Percentiles rank a stretch among this genome's conserved stretches.
phyloP scores from a whole-genome alignment of 2,113 vertebrate genomes.

The Eptesicus fuscus region DNA sequence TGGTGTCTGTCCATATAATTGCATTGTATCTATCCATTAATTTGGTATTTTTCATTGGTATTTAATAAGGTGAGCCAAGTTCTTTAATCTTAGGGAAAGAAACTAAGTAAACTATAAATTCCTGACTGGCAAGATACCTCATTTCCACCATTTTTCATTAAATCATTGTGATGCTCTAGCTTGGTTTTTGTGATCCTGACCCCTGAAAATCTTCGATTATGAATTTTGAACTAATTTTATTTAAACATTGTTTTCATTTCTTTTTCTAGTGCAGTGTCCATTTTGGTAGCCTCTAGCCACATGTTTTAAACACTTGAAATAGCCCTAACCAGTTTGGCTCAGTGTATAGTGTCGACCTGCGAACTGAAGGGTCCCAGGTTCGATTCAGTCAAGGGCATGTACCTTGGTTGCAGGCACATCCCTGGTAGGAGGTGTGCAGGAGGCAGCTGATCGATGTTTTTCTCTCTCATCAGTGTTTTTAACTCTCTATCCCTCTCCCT shows the following conservation, averaged over 20 bases:
- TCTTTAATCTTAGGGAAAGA: neutral
- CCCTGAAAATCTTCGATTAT: neutral
- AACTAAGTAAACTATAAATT: neutral
- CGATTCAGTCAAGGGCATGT: too few species aligned
- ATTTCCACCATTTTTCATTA: neutral
- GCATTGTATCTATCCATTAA: neutral
- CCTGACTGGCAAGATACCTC: neutral
- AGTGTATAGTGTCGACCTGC: too few species aligned
- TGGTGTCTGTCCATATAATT: neutral
- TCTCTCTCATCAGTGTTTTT: too few species aligned
- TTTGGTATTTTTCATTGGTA: neutral
- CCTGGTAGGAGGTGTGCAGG: too few species aligned
- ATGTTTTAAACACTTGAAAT: neutral
- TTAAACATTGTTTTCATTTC: neutral
- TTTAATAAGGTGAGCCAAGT: neutral
- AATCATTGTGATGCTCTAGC: neutral
- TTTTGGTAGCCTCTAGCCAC: neutral
- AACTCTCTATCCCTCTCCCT: too few species aligned
- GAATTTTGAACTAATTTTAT: constrained; percentile 24
- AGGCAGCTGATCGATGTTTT: too few species aligned
- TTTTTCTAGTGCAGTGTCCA: neutral
- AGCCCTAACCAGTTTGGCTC: too few species aligned
- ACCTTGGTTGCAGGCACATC: too few species aligned
- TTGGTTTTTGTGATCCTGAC: neutral
- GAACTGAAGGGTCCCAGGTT: too few species aligned